These are phyloP conservation scores for Rousettus leschenaultii DNA, from an alignment of 2,113 vertebrate genomes.

Conservation along the genomic window DNA sequence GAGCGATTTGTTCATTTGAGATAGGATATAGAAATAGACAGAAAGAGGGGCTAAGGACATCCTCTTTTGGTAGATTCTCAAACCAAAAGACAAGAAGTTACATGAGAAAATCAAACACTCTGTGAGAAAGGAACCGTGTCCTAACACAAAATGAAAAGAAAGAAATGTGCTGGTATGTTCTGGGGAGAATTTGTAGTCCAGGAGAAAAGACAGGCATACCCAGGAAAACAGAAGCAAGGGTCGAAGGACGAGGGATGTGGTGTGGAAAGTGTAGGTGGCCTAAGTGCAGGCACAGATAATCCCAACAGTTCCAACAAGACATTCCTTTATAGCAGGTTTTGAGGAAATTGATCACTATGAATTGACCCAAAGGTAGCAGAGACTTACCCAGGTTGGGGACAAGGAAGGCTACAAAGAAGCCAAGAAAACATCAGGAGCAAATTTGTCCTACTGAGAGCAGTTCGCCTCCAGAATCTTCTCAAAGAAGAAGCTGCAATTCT, in stretches of 20 bases:
- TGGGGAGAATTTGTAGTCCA: neutral
- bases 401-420: neutral
- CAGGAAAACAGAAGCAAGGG: neutral
- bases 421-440: neutral
- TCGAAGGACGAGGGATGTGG: neutral
- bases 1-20: neutral
- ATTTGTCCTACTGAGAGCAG: neutral
- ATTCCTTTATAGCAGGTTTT: neutral
- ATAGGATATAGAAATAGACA: neutral
- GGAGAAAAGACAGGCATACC: neutral
- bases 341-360: conserved; percentile 6
- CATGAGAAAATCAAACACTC: neutral
- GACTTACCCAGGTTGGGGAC: neutral
- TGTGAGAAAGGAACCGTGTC: neutral
- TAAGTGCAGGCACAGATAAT: neutral
- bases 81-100: neutral
- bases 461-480: neutral
- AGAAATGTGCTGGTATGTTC: neutral
- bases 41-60: neutral
- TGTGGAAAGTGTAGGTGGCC: neutral
- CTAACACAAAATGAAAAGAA: neutral
- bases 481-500: neutral
- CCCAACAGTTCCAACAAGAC: neutral
- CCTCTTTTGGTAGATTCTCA: neutral
- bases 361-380: neutral